Conservation (phyloP, 2,113 vertebrate species). For the Misgurnus anguillicaudatus region DNA sequence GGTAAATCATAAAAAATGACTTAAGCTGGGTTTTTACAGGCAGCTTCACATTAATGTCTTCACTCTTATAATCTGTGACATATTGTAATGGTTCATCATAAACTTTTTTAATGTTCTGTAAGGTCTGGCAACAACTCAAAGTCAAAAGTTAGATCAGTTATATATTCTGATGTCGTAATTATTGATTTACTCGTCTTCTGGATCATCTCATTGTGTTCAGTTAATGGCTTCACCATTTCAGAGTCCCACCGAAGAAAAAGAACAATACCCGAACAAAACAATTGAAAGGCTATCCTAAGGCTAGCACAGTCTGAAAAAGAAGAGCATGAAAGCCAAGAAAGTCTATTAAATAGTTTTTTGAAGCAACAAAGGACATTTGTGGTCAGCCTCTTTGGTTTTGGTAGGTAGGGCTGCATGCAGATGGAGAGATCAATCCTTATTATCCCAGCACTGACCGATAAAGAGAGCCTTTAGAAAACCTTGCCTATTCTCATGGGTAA, state of each 20-base stretch:
- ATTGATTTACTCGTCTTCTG: neutral
- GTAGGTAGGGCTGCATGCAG: conserved; percentile 14
- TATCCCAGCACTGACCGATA: conserved; percentile 36
- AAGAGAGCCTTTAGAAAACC: conserved; percentile 25
- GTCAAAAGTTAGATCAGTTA: neutral
- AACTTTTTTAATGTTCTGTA: conserved; percentile 7
- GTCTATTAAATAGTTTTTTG: conserved; percentile 38
- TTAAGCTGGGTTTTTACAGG: too few relatives aligned
- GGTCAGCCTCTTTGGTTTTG: conserved; percentile 3
- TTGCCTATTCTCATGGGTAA: conserved; percentile 15
- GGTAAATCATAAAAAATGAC: too few relatives aligned
- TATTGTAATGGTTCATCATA: neutral
- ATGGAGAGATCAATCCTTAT: conserved; percentile 37
- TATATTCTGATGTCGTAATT: neutral
- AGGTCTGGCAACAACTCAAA: neutral
- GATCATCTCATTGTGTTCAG: neutral
- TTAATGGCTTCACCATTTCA: neutral
- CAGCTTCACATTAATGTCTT: neutral
- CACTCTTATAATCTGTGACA: neutral
- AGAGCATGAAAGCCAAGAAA: conserved; percentile 31
- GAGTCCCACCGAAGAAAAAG: conserved; percentile 15
- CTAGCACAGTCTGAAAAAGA: conserved; percentile 36
- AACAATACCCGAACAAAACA: conserved; percentile 9
- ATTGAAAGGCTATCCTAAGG: neutral
- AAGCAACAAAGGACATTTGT: neutral